Evolutionary conservation across 1,140 invertebrate species (phyloP).

Genomic region (Chelonus insularis): DNA sequence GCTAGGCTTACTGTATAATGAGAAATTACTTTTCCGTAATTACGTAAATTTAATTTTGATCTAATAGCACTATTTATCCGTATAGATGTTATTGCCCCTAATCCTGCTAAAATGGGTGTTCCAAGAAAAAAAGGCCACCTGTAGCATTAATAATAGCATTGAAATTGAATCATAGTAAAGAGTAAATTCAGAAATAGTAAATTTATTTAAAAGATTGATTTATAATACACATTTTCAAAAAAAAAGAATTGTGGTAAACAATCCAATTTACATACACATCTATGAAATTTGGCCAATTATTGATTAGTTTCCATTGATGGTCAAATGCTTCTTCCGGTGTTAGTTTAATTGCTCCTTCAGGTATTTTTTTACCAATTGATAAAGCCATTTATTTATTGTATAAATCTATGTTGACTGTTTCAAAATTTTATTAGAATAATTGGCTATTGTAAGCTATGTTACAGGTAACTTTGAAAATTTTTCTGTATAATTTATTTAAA

Average conservation of each 20-base stretch:
- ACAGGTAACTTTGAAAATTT: too few relatives aligned
- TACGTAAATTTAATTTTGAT: conserved; percentile 39
- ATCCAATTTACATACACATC: conserved; percentile 20
- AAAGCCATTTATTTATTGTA: too few relatives aligned
- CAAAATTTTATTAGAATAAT: too few relatives aligned
- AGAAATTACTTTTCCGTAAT: conserved; percentile 31
- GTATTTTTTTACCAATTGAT: background rate
- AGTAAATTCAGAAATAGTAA: background rate
- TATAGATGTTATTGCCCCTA: conserved; percentile 10
- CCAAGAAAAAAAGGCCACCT: conserved; percentile 40
- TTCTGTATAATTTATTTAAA: too few relatives aligned
- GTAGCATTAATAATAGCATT: background rate
- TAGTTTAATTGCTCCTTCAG: conserved; percentile 3
- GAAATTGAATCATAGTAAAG: conserved; percentile 31
- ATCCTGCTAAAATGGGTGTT: background rate
- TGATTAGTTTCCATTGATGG: conserved; percentile 17
- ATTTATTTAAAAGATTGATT: too few relatives aligned
- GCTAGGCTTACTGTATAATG: too few relatives aligned
- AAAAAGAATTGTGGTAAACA: background rate
- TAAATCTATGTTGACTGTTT: too few relatives aligned
- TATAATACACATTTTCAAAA: too few relatives aligned
- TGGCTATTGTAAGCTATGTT: too few relatives aligned
- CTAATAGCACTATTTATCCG: conserved; percentile 41
- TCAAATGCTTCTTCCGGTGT: background rate
- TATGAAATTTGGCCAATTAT: background rate